Base-by-base conservation (phyloP, 2,797 vertebrate species). In the Aeoliscus strigatus region DNA sequence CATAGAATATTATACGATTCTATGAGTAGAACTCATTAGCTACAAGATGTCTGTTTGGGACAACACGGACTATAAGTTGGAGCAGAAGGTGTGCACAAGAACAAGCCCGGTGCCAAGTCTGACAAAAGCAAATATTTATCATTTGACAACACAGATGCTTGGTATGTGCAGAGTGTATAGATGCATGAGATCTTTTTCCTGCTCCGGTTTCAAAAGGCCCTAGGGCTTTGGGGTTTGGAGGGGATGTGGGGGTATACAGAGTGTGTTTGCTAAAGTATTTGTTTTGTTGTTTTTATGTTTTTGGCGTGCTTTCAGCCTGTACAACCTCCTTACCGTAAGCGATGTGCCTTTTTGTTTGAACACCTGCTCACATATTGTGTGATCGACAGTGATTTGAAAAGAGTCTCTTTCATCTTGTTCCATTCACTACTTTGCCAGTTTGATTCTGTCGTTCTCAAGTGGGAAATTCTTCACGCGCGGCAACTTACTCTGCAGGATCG, bases 291-390 rank as follows among this genome's bases (percentile, higher is more conserved):
- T 75, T 81, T 82, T 70, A 62, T 81, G 72, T 76, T 81, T 65
- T 77, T 75, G 71, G 72, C 75, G 36, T 50, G 63, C 64, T 70
- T 77, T 80, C 75, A 77, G 48, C 66, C 41, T 45, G 36, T 65
- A 61, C 59, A 66, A 66, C 65, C 60, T 53, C 57, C 51, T 77
- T 72, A 80, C 75, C 61, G 58, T 80, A 77, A 80, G 71, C 70
- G 58, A 66, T 60, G 58, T 75, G 75, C 47, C 43, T 75, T 78
- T 80, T 85, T 88, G 84, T 89, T 88, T 86, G 82, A 87, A 87
- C 86, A 90, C 87, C 87, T 90, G 87, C 85, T 86, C 74, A 79
- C 75, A 83, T 85, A 84, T 75, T 77, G 77, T 73, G 61, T 72
- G 73, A 78, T 79, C 56, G 64, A 79, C 74, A 75, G 80, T 69